Percentiles rank a stretch among this genome's conserved stretches.
phyloP scores from a whole-genome alignment of 2,888 invertebrate species.

The Callimorpha dominula region DNA sequence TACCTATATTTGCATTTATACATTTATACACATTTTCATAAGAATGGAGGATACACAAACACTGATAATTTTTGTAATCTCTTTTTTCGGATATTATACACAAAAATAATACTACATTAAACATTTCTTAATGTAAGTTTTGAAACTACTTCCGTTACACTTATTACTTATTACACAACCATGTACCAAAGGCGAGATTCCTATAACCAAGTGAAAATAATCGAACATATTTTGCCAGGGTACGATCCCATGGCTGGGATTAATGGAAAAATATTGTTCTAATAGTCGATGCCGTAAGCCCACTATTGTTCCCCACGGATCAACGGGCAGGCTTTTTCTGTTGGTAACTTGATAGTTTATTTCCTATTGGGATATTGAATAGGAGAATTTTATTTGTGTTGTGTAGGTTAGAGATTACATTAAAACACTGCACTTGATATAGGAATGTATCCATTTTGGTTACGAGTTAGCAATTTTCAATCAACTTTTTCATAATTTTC shows the following conservation, averaged over 20 bases:
- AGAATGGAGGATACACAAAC: not conserved
- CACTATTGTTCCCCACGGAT: conserved; percentile 43
- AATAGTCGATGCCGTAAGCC: conserved; percentile 45
- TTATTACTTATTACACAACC: not conserved
- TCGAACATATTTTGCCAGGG: conserved; percentile 27
- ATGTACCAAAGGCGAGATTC: conserved; percentile 1
- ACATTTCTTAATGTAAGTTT: not conserved
- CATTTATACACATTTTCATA: too few species aligned
- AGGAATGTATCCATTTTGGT: too few species aligned
- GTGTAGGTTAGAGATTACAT: not conserved
- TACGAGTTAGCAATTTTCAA: too few species aligned
- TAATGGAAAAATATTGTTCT: conserved; percentile 57
- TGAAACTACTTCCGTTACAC: not conserved
- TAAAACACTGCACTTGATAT: not conserved
- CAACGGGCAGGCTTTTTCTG: conserved; percentile 26
- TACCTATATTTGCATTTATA: too few species aligned
- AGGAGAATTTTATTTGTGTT: not conserved
- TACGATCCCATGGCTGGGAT: conserved; percentile 44
- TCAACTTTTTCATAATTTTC: too few species aligned
- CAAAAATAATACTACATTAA: not conserved
- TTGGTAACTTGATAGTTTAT: conserved; percentile 23
- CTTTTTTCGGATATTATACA: not conserved
- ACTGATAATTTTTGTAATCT: not conserved
- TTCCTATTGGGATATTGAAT: conserved; percentile 15
- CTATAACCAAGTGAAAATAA: conserved; percentile 29